phyloP scores from a whole-genome alignment of 2,888 invertebrate species.

The Xylocampa areola region DNA sequence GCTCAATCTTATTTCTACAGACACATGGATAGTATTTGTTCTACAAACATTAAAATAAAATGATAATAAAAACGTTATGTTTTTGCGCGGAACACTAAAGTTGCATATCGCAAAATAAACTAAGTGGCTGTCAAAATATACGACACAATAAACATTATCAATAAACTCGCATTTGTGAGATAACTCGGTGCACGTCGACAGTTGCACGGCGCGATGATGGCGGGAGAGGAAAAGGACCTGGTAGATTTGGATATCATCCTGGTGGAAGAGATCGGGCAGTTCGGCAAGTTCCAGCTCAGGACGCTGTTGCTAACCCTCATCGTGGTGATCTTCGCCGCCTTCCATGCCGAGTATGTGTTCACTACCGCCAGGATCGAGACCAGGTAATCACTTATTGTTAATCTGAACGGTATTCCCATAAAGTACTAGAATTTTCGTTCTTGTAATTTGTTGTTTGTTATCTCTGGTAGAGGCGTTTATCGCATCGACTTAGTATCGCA shows the following conservation, averaged over 20 bases:
- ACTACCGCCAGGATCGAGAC: slow-evolving; percentile 74
- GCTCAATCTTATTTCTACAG: too few species aligned
- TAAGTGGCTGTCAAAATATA: slow-evolving; percentile 12
- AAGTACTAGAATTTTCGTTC: too few species aligned
- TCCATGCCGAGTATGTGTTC: slow-evolving; percentile 73
- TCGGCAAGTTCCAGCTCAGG: slow-evolving; percentile 72
- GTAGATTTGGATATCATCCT: slow-evolving; percentile 65
- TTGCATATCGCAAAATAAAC: slow-evolving; percentile 21
- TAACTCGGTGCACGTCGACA: slow-evolving; percentile 4
- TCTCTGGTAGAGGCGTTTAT: too few species aligned
- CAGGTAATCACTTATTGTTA: slow-evolving; percentile 63
- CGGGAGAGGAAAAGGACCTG: neutral
- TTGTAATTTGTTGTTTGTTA: too few species aligned
- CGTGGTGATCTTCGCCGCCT: slow-evolving; percentile 70
- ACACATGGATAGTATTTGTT: too few species aligned
- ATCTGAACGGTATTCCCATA: too few species aligned
- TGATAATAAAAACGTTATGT: too few species aligned
- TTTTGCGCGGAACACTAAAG: slow-evolving; percentile 14
- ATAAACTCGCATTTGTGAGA: slow-evolving; percentile 13
- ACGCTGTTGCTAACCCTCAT: slow-evolving; percentile 62
- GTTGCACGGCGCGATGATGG: slow-evolving; percentile 16
- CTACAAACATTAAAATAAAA: too few species aligned
- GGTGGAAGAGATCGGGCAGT: slow-evolving; percentile 75
- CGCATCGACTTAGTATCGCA: too few species aligned
- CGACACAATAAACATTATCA: slow-evolving; percentile 33